Evolutionary conservation across 1,140 invertebrate species (phyloP), one percentile per base, ranked within the genome.

Genomic region (Zaprionus vittiger): DNA sequence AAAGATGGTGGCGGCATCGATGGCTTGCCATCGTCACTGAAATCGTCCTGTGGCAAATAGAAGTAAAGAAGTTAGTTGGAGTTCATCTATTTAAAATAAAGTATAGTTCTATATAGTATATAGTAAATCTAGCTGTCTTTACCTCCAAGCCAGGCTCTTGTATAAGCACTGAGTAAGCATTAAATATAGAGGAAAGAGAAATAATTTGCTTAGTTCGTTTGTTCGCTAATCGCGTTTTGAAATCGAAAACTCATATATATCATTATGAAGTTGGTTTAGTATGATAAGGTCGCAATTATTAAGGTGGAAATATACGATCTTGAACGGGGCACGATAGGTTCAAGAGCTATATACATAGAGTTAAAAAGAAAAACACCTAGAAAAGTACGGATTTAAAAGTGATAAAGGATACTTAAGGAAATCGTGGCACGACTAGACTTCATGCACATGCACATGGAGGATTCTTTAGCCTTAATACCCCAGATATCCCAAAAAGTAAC

Each of bases 101-200:
- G 31, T 47, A 24, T 22, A 22, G 12, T 24, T 24, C 9, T 52
- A 52, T 52, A 52, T 24, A 14, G 47, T 52, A 22, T 24, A 52
- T 28, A 22, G 4, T 20, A 9, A n/a, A 15, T 63, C 15, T 49
- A 6, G 11, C 52, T 77, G 56, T 63, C 69, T 54, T 91, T 92
- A 92, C 91, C 91, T 92, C 91, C 84, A 85, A 79, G 68, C 89
- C 91, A 83, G 91, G 91, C 79, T 92, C 91, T 91, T 92, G 82
- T 71, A 92, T 91, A 81, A 92, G 85, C 72, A 92, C 91, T 92
- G 80, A 73, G 89, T 79, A 68, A 69, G 91, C 91, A 79, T 85
- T 91, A 87, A 87, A 78, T 69, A 82, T 77, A 91, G 78, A 77
- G 62, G 41, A 89, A 65, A 87, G 61, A 78, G 67, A 56, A 70